Percentiles rank a stretch among this genome's conserved stretches.
phyloP scores from a whole-genome alignment of 2,113 vertebrate genomes.

The Salvelinus alpinus region DNA sequence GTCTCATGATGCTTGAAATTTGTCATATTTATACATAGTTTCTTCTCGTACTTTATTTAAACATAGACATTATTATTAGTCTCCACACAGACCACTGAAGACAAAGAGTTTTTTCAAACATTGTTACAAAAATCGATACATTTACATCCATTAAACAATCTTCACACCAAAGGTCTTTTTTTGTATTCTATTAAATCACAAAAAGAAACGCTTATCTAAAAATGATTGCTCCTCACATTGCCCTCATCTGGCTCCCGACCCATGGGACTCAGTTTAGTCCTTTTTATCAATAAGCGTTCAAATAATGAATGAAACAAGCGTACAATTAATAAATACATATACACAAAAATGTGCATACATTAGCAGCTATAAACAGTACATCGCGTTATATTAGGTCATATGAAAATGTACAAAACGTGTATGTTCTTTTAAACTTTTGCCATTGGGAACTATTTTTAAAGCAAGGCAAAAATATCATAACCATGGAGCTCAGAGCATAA shows the following conservation, averaged over 20 bases:
- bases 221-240: constrained; percentile 76
- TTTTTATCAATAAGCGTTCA: constrained; percentile 79
- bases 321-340: constrained; percentile 91
- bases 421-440: constrained; percentile 89
- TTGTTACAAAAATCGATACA: constrained; percentile 87
- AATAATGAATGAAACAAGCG: constrained; percentile 83
- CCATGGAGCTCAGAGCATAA: constrained; percentile 63
- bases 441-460: constrained; percentile 84
- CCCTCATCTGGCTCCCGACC: constrained; percentile 44
- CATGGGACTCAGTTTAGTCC: constrained; percentile 39
- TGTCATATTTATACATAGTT: constrained; percentile 74
- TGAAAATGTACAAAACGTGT: constrained; percentile 99
- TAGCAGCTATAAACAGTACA: constrained; percentile 97
- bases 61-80: constrained; percentile 57
- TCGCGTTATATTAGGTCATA: constrained; percentile 94
- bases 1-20: constrained; percentile 83
- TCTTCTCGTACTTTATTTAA: constrained; percentile 62
- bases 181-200: constrained; percentile 61
- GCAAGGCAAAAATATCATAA: constrained; percentile 83
- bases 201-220: constrained; percentile 77
- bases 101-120: constrained; percentile 53
- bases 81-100: constrained; percentile 82
- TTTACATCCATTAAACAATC: constrained; percentile 88
- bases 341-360: constrained; percentile 92
- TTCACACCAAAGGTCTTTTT: constrained; percentile 76